Conservation (phyloP, 2,888 invertebrate genomes). For the Saturnia pavonia region DNA sequence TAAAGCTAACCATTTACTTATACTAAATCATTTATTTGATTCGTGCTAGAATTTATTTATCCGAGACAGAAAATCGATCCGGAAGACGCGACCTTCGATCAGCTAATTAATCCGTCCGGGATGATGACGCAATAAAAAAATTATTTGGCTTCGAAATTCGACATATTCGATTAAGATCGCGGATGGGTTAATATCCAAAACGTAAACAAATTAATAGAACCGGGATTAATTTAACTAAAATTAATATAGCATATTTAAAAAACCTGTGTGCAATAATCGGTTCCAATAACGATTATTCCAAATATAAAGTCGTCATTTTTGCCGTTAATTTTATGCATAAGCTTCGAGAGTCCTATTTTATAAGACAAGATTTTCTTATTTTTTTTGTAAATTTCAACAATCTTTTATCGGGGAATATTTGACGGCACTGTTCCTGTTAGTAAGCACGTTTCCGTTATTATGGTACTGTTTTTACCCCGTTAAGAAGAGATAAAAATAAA, state of each 20-base stretch:
- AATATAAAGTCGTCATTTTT: background rate
- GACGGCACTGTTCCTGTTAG: no score
- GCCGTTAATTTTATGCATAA: background rate
- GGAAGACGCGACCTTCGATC: background rate
- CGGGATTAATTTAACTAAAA: background rate
- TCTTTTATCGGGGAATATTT: no score
- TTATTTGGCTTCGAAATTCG: no score
- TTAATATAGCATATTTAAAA: background rate
- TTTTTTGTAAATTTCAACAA: no score
- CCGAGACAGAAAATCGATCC: background rate
- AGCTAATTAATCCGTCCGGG: no score
- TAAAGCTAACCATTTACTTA: background rate
- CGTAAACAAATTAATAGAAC: background rate
- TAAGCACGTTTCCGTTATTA: no score
- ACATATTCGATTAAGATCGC: no score
- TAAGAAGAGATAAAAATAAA: no score
- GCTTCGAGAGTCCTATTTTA: background rate
- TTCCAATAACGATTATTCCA: background rate
- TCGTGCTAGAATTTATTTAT: slow-evolving; percentile 7
- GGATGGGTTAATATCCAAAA: slow-evolving; percentile 6
- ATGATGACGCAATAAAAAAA: no score
- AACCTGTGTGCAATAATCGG: background rate
- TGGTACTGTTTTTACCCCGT: no score
- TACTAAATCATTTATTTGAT: background rate
- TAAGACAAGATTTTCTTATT: no score